Evolutionary conservation across 2,888 invertebrate species (phyloP), one percentile per base, ranked within the genome.

Genomic region (Glyphotaelius pellucidus): DNA sequence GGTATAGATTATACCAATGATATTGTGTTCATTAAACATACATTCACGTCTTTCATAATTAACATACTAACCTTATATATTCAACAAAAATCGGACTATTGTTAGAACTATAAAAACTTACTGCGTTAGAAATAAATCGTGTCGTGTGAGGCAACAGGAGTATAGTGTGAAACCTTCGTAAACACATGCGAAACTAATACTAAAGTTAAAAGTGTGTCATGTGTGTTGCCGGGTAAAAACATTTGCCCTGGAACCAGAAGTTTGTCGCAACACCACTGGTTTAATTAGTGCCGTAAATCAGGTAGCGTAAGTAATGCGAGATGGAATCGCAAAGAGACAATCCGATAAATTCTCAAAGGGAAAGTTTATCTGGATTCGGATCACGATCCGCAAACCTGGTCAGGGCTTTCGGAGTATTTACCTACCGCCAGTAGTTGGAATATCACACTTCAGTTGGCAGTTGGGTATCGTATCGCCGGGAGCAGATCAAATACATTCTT

Each of bases 241-340:
- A 25, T 67, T 67, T 19, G 5, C 52, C 52, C 25, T 19, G 52
- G 52, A 67, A 7, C 25, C 52, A 67, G 52, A 67, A 67, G 7
- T 7, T 19, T 67, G 52, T 67, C 52, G 52, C 52, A 67, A 67
- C 52, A 15, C 52, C 25, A 67, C 25, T 67, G 52, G 19, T 67
- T 67, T 67, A 67, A 67, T 67, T 67, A 67, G 52, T 67, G 19
- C 3, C 52, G 25, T 67, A 19, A 67, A 67, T 67, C 52, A 67
- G 52, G 52, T 67, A 47, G 15, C 47, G 15, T 47, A 67, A 15
- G 5, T 67, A 67, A 67, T 67, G 83, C 2, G 31, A 81, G 32
- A 81, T 81, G 31, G 31, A 81, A 32, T 32, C 32, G 35, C 19
- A 83, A 83, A 83, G 83, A 31, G 83, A 83, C 83, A 83, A 67